These are phyloP conservation scores for Drosophila insularis DNA, from an alignment of 1,140 invertebrate species.

Conservation along the genomic window DNA sequence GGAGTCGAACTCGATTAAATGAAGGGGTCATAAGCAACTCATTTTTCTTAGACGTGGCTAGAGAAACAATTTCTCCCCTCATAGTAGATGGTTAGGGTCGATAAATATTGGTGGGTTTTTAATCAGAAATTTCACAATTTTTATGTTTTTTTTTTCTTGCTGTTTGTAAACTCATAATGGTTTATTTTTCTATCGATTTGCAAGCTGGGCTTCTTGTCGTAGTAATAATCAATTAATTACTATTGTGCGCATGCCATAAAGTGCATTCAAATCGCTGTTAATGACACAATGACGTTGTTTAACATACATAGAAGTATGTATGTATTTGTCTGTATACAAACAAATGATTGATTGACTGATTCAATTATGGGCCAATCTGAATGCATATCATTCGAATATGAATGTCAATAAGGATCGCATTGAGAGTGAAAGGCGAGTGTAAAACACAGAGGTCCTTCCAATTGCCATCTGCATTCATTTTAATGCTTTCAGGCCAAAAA, in stretches of 20 bases:
- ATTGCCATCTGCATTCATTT: slow-evolving; percentile 7
- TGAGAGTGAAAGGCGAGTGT: too few species aligned
- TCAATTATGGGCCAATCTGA: slow-evolving; percentile 24
- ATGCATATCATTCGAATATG: not conserved
- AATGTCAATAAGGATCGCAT: not conserved
- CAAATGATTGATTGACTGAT: slow-evolving; percentile 31
- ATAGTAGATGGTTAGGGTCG: too few species aligned
- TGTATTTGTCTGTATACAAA: not conserved
- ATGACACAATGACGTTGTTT: slow-evolving; percentile 3
- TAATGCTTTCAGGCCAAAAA: slow-evolving; percentile 10
- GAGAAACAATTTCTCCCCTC: too few species aligned
- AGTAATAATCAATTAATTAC: slow-evolving; percentile 16
- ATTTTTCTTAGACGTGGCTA: too few species aligned
- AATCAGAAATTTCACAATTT: too few species aligned
- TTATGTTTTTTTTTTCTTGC: too few species aligned
- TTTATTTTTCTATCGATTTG: not conserved
- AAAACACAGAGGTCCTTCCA: not conserved
- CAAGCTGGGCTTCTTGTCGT: not conserved
- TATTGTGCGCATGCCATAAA: slow-evolving; percentile 17
- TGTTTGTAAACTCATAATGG: not conserved
- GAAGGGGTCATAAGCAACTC: too few species aligned
- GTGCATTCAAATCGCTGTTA: slow-evolving; percentile 25
- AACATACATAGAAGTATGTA: not conserved
- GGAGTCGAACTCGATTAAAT: too few species aligned
- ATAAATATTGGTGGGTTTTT: too few species aligned